These are phyloP conservation scores for Lasioglossum malachurum DNA, from an alignment of 2,888 invertebrate genomes.

Conservation along the genomic window DNA sequence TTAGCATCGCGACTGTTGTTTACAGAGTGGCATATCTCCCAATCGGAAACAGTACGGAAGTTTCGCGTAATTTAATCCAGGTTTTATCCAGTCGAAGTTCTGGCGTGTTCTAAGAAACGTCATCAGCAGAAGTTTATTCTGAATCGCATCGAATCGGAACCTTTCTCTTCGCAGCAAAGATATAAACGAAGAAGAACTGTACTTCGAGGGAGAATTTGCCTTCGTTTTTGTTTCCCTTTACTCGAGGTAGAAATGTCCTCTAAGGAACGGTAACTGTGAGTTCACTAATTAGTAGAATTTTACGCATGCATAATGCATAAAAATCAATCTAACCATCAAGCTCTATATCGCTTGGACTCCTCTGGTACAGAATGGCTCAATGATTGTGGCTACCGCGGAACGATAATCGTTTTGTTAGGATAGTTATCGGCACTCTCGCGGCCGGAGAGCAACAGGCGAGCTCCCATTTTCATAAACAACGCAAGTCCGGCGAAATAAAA, in stretches of 20 bases:
- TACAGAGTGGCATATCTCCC: neutral
- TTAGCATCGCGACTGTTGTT: neutral
- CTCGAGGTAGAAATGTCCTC: neutral
- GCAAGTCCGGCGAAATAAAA: neutral
- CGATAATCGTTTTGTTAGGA: neutral
- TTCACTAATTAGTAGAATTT: neutral
- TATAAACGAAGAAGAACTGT: neutral
- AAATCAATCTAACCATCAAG: neutral
- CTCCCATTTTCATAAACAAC: neutral
- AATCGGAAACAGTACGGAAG: neutral
- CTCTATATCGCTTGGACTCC: neutral
- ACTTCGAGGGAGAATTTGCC: neutral
- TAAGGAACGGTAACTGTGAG: neutral
- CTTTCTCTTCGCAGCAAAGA: neutral
- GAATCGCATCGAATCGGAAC: neutral
- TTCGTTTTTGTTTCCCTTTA: neutral
- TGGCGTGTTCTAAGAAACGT: slow-evolving; percentile 2
- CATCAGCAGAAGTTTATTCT: slow-evolving; percentile 7
- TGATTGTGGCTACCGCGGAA: neutral
- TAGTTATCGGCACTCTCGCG: neutral
- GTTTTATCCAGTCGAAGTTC: slow-evolving; percentile 1
- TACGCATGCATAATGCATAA: neutral
- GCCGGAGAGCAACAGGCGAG: slow-evolving; percentile 10
- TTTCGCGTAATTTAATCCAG: slow-evolving; percentile 10
- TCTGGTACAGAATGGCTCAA: neutral